Percentiles rank a stretch among this genome's conserved stretches.
Evolutionary conservation across 2,113 vertebrate species (phyloP).

Genomic region (Lepus timidus): DNA sequence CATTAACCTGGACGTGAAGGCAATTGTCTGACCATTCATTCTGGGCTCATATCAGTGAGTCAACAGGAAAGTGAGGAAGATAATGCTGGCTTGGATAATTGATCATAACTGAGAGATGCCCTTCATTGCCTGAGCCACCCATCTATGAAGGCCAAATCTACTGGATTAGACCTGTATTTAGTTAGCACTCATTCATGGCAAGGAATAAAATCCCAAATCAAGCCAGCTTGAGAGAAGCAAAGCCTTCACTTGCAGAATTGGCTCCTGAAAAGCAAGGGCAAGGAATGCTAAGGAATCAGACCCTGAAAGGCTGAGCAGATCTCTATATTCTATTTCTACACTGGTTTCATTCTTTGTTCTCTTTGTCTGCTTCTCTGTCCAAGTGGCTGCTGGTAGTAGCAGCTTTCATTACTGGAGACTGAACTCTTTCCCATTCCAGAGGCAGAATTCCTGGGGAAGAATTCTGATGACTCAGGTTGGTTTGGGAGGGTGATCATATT

Average conservation of each 20-base stretch:
- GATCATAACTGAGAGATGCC: background rate
- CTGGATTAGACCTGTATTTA: background rate
- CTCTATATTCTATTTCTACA: background rate
- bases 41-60: background rate
- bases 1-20: background rate
- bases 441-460: slow-evolving; percentile 12
- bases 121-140: background rate
- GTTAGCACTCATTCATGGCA: background rate
- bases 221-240: background rate
- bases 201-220: slow-evolving; percentile 10
- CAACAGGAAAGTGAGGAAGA: background rate
- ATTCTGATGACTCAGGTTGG: background rate
- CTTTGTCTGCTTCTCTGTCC: background rate
- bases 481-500: background rate
- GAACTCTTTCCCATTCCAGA: background rate
- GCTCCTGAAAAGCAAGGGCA: background rate
- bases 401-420: background rate
- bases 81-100: background rate
- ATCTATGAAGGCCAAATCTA: background rate
- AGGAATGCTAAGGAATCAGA: background rate
- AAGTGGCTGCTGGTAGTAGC: background rate
- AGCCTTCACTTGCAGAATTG: background rate
- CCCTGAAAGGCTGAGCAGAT: background rate
- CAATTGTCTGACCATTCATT: background rate
- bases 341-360: background rate